Evolutionary conservation across 1,140 invertebrate genomes (phyloP).

Genomic region (Colletes latitarsis): DNA sequence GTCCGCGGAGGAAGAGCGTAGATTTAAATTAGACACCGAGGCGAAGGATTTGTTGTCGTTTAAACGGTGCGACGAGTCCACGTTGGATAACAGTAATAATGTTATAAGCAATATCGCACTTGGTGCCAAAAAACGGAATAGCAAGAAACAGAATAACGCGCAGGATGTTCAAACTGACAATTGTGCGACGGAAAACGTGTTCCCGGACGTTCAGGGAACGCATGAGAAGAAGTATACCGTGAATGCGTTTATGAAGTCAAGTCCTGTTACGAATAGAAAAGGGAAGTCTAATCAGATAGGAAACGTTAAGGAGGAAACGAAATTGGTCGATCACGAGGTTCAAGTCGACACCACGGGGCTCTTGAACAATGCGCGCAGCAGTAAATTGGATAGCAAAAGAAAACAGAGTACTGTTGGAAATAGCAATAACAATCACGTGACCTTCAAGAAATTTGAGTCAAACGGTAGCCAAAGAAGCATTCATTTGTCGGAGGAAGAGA

Average conservation of each 20-base stretch:
- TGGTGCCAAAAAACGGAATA: constrained; percentile 47
- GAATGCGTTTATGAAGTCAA: constrained; percentile 61
- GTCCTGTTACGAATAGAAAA: constrained; percentile 68
- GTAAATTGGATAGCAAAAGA: constrained; percentile 70
- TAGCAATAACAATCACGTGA: constrained; percentile 68
- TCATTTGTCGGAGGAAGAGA: constrained; percentile 84
- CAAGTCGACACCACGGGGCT: constrained; percentile 40
- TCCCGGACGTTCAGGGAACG: constrained; percentile 38
- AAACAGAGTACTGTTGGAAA: constrained; percentile 61
- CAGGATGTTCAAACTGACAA: constrained; percentile 53
- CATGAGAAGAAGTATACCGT: constrained; percentile 56
- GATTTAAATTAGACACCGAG: constrained; percentile 74
- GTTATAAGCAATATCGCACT: constrained; percentile 45
- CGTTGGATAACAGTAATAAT: constrained; percentile 48
- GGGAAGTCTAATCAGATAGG: constrained; percentile 55
- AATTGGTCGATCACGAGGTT: constrained; percentile 66
- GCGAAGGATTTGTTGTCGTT: constrained; percentile 62
- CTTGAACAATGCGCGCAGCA: constrained; percentile 54
- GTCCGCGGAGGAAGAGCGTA: constrained; percentile 72
- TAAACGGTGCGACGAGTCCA: constrained; percentile 55
- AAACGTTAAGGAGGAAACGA: constrained; percentile 68
- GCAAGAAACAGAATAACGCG: constrained; percentile 47
- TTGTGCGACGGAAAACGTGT: constrained; percentile 13
- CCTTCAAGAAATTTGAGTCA: constrained; percentile 75
- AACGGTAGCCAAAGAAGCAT: constrained; percentile 72